phyloP scores from a whole-genome alignment of 2,113 vertebrate genomes.

The Salminus brasiliensis region DNA sequence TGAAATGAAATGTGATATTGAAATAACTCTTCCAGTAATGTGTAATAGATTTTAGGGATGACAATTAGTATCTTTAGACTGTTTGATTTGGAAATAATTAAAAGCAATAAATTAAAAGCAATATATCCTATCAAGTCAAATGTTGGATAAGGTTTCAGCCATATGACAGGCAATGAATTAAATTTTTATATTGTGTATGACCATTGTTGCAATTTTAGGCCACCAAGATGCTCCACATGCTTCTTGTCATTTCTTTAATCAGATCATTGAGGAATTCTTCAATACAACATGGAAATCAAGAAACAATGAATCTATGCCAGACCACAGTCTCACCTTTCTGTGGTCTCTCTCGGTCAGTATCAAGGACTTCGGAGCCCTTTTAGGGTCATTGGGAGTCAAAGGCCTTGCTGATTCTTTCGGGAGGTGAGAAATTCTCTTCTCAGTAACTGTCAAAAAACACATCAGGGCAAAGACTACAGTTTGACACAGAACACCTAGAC shows the following conservation, averaged over 20 bases:
- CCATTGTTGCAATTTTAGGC: too few relatives aligned
- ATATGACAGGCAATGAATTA: too few relatives aligned
- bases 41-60: neutral
- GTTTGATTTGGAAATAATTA: neutral
- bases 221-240: too few relatives aligned
- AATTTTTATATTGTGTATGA: too few relatives aligned
- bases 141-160: neutral
- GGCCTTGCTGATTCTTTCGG: constrained; percentile 74
- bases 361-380: constrained; percentile 78
- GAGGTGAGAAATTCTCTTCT: constrained; percentile 59
- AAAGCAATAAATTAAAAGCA: neutral
- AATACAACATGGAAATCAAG: constrained; percentile 76
- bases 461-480: too few relatives aligned
- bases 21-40: neutral
- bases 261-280: constrained; percentile 81
- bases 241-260: constrained; percentile 5
- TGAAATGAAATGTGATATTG: neutral
- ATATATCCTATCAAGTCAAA: neutral
- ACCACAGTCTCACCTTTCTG: constrained; percentile 75
- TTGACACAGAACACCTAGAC: too few relatives aligned
- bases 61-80: neutral
- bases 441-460: neutral
- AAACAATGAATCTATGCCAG: constrained; percentile 73
- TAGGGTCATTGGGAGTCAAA: constrained; percentile 77
- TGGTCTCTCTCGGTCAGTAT: constrained; percentile 82